Evolutionary conservation across 2,888 invertebrate species (phyloP), one percentile per base, ranked within the genome.

Genomic region (Poecilus cupreus): DNA sequence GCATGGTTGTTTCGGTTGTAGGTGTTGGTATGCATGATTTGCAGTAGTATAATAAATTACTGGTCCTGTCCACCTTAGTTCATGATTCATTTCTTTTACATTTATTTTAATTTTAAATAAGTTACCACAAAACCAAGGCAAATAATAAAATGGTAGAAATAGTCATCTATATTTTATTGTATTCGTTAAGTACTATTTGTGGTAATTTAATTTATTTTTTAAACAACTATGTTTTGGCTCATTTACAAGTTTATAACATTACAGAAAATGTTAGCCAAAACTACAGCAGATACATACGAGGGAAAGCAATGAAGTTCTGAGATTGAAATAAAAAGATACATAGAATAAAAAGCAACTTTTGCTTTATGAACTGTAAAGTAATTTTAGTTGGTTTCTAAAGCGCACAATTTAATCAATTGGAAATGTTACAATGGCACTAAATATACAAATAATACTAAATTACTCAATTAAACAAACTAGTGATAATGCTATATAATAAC

Each of bases 1-100:
- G 72, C 72, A 72, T 72, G 72, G 13, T 49, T 72, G 46, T 72
- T 70, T 46, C 26, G 37, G 18, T 0, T 18, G 39, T 70, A 37
- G 70, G 70, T 70, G 70, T 70, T 39, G 39, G 72, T 72, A 70
- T 54, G 43, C 43, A 39, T 70, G 10, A 54, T 32, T 32, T 32
- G 37, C 37, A 32, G 64, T 64, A 60, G 60, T 11, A 24, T 22
- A n/a, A n/a, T n/a, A 8, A 22, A 54, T 18, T 54, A 6, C 32
- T 54, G 20, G 22, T 22, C 20, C 60, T 60, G 22, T 24, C 60
- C n/a, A n/a, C n/a, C 24, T 60, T 26, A 26, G 60, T 22, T 54
- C 13, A 49, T 13, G 13, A 49, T 49, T 49, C 32, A 32, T 32
- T 32, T 32, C 32, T 32, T 32, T 32, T 2, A 32, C 32, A 32